Conservation (phyloP, 2,113 vertebrate species). For the Odontophorus gujanensis region DNA sequence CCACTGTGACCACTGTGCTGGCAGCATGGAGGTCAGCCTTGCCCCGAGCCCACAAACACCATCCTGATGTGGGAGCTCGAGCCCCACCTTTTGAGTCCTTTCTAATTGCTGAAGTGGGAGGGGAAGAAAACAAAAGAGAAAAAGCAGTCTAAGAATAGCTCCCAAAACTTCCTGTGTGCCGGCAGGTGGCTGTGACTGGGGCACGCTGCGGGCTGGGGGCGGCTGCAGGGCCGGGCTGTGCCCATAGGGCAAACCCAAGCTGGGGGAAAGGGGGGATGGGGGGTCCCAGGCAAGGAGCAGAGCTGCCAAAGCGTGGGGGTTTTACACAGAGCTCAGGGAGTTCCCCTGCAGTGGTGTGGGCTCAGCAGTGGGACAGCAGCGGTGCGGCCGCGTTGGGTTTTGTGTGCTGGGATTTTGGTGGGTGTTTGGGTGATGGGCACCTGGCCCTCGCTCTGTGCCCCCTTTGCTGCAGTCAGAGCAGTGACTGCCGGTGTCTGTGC, state of each 20-base stretch:
- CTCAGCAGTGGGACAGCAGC: background rate
- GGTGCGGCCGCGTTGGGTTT: background rate
- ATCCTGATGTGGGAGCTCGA: fast-evolving
- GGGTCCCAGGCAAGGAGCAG: background rate
- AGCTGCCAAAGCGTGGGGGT: background rate
- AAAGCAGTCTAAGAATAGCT: constrained; percentile 40
- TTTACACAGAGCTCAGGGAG: background rate
- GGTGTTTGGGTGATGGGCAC: too few relatives aligned
- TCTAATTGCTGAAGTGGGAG: background rate
- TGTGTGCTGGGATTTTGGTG: background rate
- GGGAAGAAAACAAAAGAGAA: background rate
- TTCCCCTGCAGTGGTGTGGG: background rate
- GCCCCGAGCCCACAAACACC: fast-evolving
- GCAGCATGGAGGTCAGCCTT: background rate
- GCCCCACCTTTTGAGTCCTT: background rate
- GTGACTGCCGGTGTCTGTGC: too few relatives aligned
- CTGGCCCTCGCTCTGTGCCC: too few relatives aligned
- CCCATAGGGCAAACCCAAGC: background rate
- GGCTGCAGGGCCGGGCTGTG: constrained; percentile 14
- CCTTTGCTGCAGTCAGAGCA: too few relatives aligned
- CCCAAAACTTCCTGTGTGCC: constrained; percentile 60
- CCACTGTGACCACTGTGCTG: fast-evolving
- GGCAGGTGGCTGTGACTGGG: constrained; percentile 66
- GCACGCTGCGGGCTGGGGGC: constrained; percentile 11
- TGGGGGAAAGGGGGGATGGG: background rate